Evolutionary conservation across 2,797 vertebrate genomes (phyloP).

Genomic region (Bradypus variegatus): DNA sequence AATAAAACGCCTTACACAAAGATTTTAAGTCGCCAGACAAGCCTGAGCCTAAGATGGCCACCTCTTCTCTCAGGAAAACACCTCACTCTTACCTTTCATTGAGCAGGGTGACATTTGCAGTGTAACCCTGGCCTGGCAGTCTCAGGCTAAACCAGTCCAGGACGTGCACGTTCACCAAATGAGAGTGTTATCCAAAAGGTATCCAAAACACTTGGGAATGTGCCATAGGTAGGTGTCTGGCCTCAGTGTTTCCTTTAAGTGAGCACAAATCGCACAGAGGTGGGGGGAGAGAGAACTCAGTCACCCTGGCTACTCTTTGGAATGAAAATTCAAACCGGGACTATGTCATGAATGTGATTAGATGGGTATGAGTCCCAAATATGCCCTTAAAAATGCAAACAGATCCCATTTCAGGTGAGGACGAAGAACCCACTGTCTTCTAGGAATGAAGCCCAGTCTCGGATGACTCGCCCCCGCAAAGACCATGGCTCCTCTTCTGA

Average conservation of each 20-base stretch:
- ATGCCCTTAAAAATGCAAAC: neutral
- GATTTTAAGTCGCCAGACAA: neutral
- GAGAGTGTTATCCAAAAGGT: neutral
- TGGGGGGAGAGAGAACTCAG: neutral
- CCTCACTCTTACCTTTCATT: rapidly evolving
- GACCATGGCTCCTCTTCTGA: neutral
- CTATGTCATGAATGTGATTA: neutral
- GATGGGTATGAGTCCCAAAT: neutral
- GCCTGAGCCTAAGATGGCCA: neutral
- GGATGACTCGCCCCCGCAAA: neutral
- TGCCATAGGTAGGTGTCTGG: neutral
- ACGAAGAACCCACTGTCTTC: neutral
- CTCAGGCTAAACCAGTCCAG: neutral
- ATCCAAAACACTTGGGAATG: no score
- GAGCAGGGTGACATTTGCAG: no score
- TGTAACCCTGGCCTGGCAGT: neutral
- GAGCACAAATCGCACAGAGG: neutral
- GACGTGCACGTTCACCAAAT: neutral
- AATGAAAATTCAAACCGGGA: neutral
- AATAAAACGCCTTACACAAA: no score
- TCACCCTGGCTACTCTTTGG: neutral
- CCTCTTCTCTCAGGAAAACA: neutral
- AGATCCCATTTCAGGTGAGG: neutral
- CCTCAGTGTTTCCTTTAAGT: neutral
- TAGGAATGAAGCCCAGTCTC: neutral